Base-by-base conservation (phyloP, 2,888 invertebrate genomes). In the Nemotelus nigrinus region DNA sequence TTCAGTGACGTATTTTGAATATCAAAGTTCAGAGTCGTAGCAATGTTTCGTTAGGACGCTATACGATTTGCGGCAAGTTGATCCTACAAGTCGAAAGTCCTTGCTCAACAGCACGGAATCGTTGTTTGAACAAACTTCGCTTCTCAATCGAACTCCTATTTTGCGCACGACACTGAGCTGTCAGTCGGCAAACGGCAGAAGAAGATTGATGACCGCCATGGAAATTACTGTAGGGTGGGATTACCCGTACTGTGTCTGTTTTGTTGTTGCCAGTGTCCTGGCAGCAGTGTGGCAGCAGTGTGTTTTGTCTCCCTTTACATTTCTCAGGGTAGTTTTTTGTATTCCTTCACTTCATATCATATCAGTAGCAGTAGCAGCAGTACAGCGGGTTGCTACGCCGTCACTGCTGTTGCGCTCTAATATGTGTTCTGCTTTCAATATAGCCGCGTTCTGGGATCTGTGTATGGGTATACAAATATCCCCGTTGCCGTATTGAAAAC, bases 191-290 rank as follows among this genome's bases (percentile, higher is more conserved):
- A 84, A 83, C 85, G 84, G 84, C 84, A 84, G 85, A 87, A 84
- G 86, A 87, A 87, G 87, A 87, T 87, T 87, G 87, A 87, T 87
- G 87, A 87, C 87, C 86, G 86, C 87, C 87, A 87, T 87, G 85
- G 83, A 85, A 86, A 83, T 85, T 84, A 85, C 84, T 83, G 83
- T 81, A 80, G 81, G 82, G 82, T 81, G 81, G 81, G 81, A 79
- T 80, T 77, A 77, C 58, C 77, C 58, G 68, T 53, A 55, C 67
- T 58, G 47, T 68, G 77, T 68, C 65, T 76, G 44, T 64, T 64
- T 53, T 76, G 65, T 64, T 76, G 65, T 64, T 65, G 50, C 8
- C 41, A 7, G 55, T 70, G 43, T 70, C 74, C 74, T 74, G 63
- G 63, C 60, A 74, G 74, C 60, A 74, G 74, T 48, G 74, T 60